Conservation (phyloP, 2,113 vertebrate genomes). For the Chascanopsetta lugubris region DNA sequence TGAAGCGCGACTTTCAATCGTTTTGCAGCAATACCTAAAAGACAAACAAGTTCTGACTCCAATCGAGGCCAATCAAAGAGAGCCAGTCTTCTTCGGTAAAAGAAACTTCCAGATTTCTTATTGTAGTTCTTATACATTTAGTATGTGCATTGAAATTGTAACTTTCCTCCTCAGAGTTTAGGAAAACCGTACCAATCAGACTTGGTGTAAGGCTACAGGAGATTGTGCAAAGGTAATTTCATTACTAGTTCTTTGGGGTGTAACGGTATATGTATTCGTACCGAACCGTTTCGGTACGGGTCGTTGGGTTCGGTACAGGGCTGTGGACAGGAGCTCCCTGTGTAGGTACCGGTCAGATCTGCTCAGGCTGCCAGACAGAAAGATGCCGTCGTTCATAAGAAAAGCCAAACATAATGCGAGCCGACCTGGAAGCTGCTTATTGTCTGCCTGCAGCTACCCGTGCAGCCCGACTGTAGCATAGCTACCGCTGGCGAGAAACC, state of each 20-base stretch:
- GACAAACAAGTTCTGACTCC: slow-evolving; percentile 75
- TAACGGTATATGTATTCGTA: too few species aligned
- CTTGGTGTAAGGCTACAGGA: slow-evolving; percentile 78
- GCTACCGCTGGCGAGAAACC: too few species aligned
- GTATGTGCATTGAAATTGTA: neutral
- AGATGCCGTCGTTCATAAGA: too few species aligned
- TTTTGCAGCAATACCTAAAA: slow-evolving; percentile 81
- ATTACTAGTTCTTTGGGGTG: neutral
- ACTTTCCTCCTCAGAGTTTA: slow-evolving; percentile 62
- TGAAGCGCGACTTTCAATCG: slow-evolving; percentile 83
- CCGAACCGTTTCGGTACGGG: too few species aligned
- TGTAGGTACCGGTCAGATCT: too few species aligned
- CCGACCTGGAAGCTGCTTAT: too few species aligned
- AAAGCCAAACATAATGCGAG: too few species aligned
- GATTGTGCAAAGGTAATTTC: slow-evolving; percentile 63
- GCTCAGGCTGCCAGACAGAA: too few species aligned
- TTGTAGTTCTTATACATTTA: neutral
- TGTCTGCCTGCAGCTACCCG: too few species aligned
- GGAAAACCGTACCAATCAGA: slow-evolving; percentile 55
- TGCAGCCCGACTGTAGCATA: too few species aligned
- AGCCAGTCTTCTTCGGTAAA: slow-evolving; percentile 85
- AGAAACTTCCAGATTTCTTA: neutral
- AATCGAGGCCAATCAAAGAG: slow-evolving; percentile 80
- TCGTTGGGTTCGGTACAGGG: too few species aligned
- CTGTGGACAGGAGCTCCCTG: too few species aligned